A percentile compares a stretch with the other conserved stretches of the same genome.
phyloP scores from a whole-genome alignment of 2,797 vertebrate genomes.

The Artibeus jamaicensis region DNA sequence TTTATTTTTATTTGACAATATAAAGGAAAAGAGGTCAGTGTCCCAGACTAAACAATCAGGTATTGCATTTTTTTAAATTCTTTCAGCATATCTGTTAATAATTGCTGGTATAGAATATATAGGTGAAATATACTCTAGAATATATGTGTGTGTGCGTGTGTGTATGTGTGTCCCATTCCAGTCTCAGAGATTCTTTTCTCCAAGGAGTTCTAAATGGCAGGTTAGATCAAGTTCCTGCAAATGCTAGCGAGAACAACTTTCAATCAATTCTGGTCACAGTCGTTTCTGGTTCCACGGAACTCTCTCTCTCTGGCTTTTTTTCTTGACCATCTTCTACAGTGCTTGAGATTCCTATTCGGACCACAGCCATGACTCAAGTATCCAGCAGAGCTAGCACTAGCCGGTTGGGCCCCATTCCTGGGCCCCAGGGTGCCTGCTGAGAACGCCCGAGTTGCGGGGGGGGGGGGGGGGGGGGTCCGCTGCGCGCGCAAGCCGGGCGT shows the following conservation, averaged over 20 bases:
- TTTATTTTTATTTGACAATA: background rate
- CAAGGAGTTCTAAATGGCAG: background rate
- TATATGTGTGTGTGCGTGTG: too few relatives aligned
- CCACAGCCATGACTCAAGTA: background rate
- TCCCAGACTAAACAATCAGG: background rate
- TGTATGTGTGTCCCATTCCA: background rate
- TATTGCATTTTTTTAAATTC: background rate
- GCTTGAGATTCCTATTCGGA: background rate
- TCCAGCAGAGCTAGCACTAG: background rate
- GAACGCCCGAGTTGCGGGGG: background rate
- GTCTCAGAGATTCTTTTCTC: background rate
- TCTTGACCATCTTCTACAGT: background rate
- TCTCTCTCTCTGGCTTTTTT: background rate
- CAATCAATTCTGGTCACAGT: background rate
- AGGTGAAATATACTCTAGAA: background rate
- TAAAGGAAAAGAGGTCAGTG: background rate
- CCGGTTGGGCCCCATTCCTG: background rate
- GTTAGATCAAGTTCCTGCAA: background rate
- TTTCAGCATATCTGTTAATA: background rate
- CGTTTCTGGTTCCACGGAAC: background rate
- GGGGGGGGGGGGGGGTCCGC: background rate
- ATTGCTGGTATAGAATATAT: background rate
- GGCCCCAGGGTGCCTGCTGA: rapidly evolving
- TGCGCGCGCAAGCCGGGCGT: background rate
- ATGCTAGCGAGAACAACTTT: background rate